These are phyloP conservation scores for Arrhopalites spinosus DNA, from an alignment of 2,888 invertebrate species.

Conservation along the genomic window DNA sequence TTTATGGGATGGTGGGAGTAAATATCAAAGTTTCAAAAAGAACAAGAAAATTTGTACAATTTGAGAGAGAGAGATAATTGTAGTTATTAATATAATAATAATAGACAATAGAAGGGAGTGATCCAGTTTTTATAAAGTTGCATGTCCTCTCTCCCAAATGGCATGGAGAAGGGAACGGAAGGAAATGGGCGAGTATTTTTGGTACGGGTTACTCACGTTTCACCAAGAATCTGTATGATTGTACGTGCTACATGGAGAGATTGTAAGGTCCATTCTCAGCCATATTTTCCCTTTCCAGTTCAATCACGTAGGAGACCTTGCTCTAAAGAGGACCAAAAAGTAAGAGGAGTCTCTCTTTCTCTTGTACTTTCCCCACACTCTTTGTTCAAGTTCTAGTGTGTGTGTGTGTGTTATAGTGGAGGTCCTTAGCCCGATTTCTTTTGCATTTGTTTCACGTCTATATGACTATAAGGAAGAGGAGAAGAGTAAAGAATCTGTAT, in stretches of 20 bases:
- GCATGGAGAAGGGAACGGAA: no score
- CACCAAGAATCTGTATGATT: conserved; percentile 14
- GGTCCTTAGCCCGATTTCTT: neutral
- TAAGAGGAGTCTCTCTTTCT: neutral
- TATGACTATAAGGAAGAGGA: neutral
- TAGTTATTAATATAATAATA: no score
- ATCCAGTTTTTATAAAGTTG: no score
- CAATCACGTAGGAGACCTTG: neutral
- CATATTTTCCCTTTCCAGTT: neutral
- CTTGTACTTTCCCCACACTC: conserved; percentile 1
- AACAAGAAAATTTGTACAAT: no score
- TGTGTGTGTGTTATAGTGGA: conserved; percentile 5
- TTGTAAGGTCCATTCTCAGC: conserved; percentile 2
- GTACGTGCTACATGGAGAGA: conserved; percentile 15
- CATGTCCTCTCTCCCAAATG: no score
- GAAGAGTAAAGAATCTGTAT: conserved; percentile 9
- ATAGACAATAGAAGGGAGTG: no score
- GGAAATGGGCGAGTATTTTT: no score
- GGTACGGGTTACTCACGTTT: conserved; percentile 1
- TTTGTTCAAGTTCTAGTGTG: neutral
- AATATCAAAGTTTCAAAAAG: no score
- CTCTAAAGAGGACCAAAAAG: neutral
- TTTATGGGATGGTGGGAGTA: no score
- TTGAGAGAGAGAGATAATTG: no score
- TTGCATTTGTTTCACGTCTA: no score